Evolutionary conservation across 2,797 vertebrate species (phyloP), one percentile per base, ranked within the genome.

Genomic region (Brachyrhaphis roseni): DNA sequence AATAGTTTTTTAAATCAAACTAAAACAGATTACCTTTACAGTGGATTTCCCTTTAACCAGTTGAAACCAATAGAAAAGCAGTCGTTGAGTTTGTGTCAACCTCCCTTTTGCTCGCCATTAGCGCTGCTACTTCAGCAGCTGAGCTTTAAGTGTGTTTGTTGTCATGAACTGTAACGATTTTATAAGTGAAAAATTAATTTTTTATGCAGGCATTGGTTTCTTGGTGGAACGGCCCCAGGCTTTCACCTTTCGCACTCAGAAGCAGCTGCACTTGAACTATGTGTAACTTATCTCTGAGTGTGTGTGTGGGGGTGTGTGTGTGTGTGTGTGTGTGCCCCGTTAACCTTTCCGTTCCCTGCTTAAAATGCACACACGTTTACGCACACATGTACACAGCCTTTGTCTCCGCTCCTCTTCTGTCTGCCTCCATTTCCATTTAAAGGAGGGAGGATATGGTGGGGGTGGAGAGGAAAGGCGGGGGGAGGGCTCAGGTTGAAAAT

Each of bases 401-500:
- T 91, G 87, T 90, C 83, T 90, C 80, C 0, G 49, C 86, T 80
- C 89, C 82, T 78, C 53, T n/a, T 79, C 68, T 0, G 43, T 81
- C 84, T 78, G 80, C 88, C 81, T 91, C 76, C 59, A 55, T 90
- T 88, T 90, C 75, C 77, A 81, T 84, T 84, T 84, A 80, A 83
- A 86, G 80, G 86, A 82, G 79, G 78, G 86, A 82, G 80, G 77
- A 76, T 46, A 76, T 18, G 57, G 72, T 36, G 76, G 78, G 57
- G 62, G 39, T 16, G 71, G 34, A 26, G 76, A 28, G 55, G 43
- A 51, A 64, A 45, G 7, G 53, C 41, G 43, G 8, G 73, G 20
- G 62, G 83, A 80, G 71, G 12, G 62, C 45, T 78, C 81, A 87
- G 86, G 78, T 88, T 87, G 86, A 91, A 91, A 87, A 87, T 87